Conservation (phyloP, 1,140 invertebrate genomes). For the Leptopilina boulardi region DNA sequence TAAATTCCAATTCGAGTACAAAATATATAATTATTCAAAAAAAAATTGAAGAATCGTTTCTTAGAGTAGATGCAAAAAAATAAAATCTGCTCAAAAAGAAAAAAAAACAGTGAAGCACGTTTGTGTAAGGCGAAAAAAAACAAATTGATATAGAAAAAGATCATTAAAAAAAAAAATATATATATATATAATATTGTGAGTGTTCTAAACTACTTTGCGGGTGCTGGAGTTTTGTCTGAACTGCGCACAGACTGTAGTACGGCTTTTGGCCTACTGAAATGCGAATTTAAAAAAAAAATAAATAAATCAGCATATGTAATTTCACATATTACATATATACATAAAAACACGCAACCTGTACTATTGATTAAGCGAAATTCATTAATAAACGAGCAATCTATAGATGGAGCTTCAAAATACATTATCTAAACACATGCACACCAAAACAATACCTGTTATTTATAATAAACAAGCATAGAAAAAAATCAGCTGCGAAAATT, state of each 20-base stretch:
- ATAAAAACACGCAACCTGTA: not conserved
- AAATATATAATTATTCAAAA: too few species aligned
- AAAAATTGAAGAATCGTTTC: too few species aligned
- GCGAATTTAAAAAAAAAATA: conserved; percentile 48
- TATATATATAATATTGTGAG: conserved; percentile 45
- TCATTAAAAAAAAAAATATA: conserved; percentile 49
- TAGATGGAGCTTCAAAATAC: conserved; percentile 70
- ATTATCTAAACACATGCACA: conserved; percentile 72
- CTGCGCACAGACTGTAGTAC: conserved; percentile 51
- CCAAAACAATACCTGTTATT: conserved; percentile 74
- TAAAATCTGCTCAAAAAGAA: too few species aligned
- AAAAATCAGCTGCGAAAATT: conserved; percentile 37
- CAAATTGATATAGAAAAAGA: conserved; percentile 45
- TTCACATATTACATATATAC: not conserved
- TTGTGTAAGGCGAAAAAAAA: conserved; percentile 40
- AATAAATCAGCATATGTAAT: conserved; percentile 6
- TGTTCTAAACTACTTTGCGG: conserved; percentile 51
- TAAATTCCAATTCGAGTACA: too few species aligned
- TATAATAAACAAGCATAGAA: conserved; percentile 73
- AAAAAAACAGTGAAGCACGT: not conserved
- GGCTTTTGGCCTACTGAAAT: conserved; percentile 48
- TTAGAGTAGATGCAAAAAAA: too few species aligned
- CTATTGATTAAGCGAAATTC: conserved; percentile 45
- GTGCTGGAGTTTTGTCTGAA: conserved; percentile 50
- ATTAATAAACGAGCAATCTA: conserved; percentile 59